phyloP scores from a whole-genome alignment of 2,888 invertebrate genomes.

The Brachyopa scutellaris region DNA sequence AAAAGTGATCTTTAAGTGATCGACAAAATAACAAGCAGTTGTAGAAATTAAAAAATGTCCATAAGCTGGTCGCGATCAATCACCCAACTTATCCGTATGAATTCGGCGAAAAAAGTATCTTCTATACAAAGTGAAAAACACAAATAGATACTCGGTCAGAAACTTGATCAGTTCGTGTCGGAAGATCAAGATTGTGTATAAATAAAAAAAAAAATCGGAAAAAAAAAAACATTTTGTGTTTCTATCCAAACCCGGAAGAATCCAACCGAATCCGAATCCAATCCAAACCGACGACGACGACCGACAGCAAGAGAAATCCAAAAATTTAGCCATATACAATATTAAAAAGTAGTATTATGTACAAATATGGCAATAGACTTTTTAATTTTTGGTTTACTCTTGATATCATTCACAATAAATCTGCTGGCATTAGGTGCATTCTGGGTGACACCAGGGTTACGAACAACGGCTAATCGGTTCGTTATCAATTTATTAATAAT shows the following conservation, averaged over 20 bases:
- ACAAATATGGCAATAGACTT: conserved; percentile 81
- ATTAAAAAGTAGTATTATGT: conserved; percentile 74
- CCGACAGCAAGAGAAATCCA: conserved; percentile 10
- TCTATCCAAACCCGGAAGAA: conserved; percentile 17
- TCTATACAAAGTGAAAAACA: conserved; percentile 27
- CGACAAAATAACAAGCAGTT: no score
- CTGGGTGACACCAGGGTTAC: conserved; percentile 82
- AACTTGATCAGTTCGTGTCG: conserved; percentile 51
- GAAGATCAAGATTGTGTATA: conserved; percentile 52
- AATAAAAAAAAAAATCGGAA: neutral
- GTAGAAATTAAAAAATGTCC: conserved; percentile 49
- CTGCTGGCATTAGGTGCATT: conserved; percentile 81
- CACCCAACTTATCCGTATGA: conserved; percentile 11
- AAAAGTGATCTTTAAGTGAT: conserved; percentile 51
- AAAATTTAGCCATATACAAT: conserved; percentile 33
- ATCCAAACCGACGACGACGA: no score
- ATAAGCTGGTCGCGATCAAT: conserved; percentile 33
- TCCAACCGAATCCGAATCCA: no score
- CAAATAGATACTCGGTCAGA: conserved; percentile 48
- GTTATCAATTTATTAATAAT: conserved; percentile 81
- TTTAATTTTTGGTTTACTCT: conserved; percentile 81
- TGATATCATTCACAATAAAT: conserved; percentile 81
- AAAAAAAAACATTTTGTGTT: conserved; percentile 22
- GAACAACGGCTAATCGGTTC: conserved; percentile 82
- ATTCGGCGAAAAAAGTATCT: conserved; percentile 32